A percentile compares a stretch with the other conserved stretches of the same genome.
Evolutionary conservation across 1,140 invertebrate species (phyloP).

Genomic region (Trypoxylus dichotomus): DNA sequence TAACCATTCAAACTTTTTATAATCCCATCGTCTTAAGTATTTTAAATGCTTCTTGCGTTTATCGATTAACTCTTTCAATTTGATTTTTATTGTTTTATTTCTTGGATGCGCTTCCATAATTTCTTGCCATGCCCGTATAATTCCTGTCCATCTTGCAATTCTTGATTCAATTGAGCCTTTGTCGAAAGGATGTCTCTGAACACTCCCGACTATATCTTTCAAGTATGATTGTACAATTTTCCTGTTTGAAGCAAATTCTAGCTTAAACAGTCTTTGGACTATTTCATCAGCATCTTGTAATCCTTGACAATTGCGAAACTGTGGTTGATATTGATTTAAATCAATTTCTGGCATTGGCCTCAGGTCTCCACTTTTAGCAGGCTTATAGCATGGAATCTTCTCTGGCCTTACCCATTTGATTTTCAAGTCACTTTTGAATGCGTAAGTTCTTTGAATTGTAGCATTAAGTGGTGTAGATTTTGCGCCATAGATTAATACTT

Average conservation of each 20-base stretch:
- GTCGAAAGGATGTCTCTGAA: constrained; percentile 62
- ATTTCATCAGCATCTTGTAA: constrained; percentile 59
- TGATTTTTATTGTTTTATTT: constrained; percentile 58
- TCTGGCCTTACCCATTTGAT: constrained; percentile 66
- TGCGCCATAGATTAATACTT: not conserved
- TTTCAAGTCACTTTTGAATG: constrained; percentile 61
- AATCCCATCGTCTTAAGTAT: constrained; percentile 71
- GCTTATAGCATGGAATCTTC: constrained; percentile 57
- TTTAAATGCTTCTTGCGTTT: constrained; percentile 73
- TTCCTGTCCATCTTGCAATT: constrained; percentile 56
- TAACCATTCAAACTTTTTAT: constrained; percentile 85
- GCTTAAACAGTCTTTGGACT: constrained; percentile 61
- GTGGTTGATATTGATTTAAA: constrained; percentile 46
- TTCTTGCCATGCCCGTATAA: constrained; percentile 61
- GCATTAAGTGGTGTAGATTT: not conserved
- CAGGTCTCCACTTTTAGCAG: constrained; percentile 63
- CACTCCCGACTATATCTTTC: constrained; percentile 55
- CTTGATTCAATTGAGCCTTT: constrained; percentile 59
- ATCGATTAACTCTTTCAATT: constrained; percentile 73
- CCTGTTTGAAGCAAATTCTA: constrained; percentile 57
- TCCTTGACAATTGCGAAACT: constrained; percentile 57
- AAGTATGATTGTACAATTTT: constrained; percentile 50
- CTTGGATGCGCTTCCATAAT: constrained; percentile 55
- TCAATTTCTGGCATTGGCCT: constrained; percentile 53
- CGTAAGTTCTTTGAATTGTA: constrained; percentile 45